These are phyloP conservation scores for Discoglossus pictus DNA, from an alignment of 2,797 vertebrate species.

Conservation along the genomic window DNA sequence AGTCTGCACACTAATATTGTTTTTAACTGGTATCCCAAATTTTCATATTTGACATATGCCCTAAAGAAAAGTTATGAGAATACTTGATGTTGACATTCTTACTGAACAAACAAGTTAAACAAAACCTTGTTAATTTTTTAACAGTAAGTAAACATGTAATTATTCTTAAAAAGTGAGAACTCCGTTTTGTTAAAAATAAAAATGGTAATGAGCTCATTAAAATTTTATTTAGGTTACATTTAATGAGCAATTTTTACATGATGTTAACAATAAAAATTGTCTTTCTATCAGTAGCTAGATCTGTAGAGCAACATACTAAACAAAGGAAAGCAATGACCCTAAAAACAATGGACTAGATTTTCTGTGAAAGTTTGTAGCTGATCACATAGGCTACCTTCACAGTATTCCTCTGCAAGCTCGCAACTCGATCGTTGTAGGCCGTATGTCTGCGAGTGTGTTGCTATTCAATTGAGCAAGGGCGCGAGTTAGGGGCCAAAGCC, in stretches of 20 bases:
- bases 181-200: constrained; percentile 48
- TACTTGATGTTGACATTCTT: too few species aligned
- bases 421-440: too few species aligned
- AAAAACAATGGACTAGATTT: too few species aligned
- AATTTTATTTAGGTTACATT: constrained; percentile 46
- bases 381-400: too few species aligned
- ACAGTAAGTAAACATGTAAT: constrained; percentile 39
- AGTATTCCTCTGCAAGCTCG: too few species aligned
- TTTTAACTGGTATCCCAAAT: too few species aligned
- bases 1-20: too few species aligned
- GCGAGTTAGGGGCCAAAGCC: too few species aligned
- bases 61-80: background rate
- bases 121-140: constrained; percentile 1
- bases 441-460: too few species aligned
- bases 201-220: constrained; percentile 49
- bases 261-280: constrained; percentile 42
- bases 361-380: too few species aligned
- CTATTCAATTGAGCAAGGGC: too few species aligned
- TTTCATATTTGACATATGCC: background rate
- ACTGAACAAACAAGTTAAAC: constrained; percentile 12
- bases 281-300: constrained; percentile 34
- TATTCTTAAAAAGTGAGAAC: constrained; percentile 30
- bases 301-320: constrained; percentile 39
- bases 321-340: too few species aligned
- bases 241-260: constrained; percentile 43